phyloP scores from a whole-genome alignment of 1,140 invertebrate species.

The Panagrolaimus sp. region DNA sequence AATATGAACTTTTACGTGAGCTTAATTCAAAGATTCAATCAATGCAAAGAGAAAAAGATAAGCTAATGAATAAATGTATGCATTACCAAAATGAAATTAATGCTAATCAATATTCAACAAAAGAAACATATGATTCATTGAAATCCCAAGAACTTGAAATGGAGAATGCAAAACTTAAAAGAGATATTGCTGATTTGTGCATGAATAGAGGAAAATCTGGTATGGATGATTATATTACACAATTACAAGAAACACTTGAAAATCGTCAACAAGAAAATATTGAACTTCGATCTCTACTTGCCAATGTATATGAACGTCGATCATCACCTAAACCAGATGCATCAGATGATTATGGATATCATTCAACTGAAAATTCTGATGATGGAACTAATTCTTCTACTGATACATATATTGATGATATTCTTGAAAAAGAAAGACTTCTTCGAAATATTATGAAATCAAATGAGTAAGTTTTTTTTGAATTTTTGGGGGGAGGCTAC shows the following conservation, averaged over 20 bases:
- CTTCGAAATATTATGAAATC: background rate
- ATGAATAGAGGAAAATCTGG: background rate
- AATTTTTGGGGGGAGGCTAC: background rate
- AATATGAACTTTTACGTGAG: too few species aligned
- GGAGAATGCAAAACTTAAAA: background rate
- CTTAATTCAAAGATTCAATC: too few species aligned
- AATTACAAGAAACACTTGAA: conserved; percentile 14
- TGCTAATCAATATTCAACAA: too few species aligned
- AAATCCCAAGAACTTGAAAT: background rate
- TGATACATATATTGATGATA: background rate
- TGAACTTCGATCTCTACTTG: background rate
- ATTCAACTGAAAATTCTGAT: conserved; percentile 1
- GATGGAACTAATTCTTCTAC: background rate
- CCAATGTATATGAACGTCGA: background rate
- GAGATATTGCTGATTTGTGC: background rate
- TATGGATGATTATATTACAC: background rate
- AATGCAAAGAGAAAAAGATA: too few species aligned
- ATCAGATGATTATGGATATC: background rate
- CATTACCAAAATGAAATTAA: too few species aligned
- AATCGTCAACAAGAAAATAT: conserved; percentile 11
- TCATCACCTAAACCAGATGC: background rate
- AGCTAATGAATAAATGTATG: too few species aligned
- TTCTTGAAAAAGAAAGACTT: background rate
- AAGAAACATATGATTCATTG: too few species aligned
- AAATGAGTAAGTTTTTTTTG: conserved; percentile 1